phyloP scores from a whole-genome alignment of 2,113 vertebrate species.

The Pleuronectes platessa region DNA sequence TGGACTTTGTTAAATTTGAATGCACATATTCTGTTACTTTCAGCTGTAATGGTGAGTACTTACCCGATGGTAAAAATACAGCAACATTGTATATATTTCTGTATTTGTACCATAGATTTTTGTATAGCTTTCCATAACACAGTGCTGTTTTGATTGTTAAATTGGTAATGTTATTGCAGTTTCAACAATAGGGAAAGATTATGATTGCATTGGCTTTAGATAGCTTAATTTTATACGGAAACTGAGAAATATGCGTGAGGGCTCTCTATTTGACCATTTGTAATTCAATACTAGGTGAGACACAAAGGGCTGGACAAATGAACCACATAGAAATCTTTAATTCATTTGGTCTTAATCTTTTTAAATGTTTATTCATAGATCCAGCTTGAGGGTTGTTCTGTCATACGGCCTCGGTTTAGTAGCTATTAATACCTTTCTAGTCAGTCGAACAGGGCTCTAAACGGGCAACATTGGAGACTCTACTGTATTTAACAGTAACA shows the following conservation, averaged over 20 bases:
- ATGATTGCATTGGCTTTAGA: not conserved
- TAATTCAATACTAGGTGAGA: not conserved
- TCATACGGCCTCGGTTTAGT: constrained; percentile 63
- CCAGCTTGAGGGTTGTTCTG: constrained; percentile 68
- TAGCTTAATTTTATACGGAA: not conserved
- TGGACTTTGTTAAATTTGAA: constrained; percentile 3
- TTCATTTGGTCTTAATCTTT: constrained; percentile 8
- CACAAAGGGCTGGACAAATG: not conserved
- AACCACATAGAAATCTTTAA: not conserved
- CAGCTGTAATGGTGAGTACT: constrained; percentile 61
- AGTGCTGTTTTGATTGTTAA: constrained; percentile 11
- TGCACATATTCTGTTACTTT: constrained; percentile 10
- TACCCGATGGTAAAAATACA: too few species aligned
- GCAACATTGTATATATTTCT: not conserved
- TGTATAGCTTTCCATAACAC: not conserved
- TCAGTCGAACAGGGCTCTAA: constrained; percentile 50
- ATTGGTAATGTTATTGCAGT: not conserved
- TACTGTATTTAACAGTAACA: constrained; percentile 32
- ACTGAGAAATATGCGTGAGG: not conserved
- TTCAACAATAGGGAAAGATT: not conserved
- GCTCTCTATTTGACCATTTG: not conserved
- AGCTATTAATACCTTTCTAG: constrained; percentile 74
- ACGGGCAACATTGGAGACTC: constrained; percentile 34
- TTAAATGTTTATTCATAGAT: constrained; percentile 55
- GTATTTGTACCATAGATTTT: not conserved